phyloP scores from a whole-genome alignment of 2,797 vertebrate species.

The Myoxocephalus aenaeus region DNA sequence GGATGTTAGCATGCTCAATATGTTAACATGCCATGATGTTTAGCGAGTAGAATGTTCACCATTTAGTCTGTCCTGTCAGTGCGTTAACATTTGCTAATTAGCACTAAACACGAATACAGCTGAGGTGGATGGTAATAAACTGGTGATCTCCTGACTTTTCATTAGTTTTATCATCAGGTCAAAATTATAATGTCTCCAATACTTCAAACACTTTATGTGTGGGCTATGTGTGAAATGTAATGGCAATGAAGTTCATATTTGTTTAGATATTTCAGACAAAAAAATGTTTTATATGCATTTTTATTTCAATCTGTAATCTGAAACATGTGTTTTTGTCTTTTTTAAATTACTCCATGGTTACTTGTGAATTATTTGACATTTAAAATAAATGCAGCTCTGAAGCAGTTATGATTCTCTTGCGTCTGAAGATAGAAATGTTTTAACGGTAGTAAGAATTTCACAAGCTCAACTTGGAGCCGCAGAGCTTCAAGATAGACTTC shows the following conservation, averaged over 20 bases:
- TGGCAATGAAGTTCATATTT: background rate
- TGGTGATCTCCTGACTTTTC: background rate
- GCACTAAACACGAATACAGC: background rate
- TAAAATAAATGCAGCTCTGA: background rate
- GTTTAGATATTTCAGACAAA: background rate
- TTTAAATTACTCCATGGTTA: background rate
- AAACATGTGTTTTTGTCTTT: background rate
- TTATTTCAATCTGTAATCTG: background rate
- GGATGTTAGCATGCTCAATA: too few relatives aligned
- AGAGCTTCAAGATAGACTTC: constrained; percentile 29
- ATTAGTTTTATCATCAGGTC: too few relatives aligned
- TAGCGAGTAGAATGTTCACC: too few relatives aligned
- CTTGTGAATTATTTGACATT: background rate
- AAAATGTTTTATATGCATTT: background rate
- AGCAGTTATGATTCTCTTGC: background rate
- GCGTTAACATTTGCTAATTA: background rate
- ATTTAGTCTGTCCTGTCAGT: background rate
- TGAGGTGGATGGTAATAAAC: background rate
- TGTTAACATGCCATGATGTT: too few relatives aligned
- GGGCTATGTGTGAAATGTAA: background rate
- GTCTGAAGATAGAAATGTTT: background rate
- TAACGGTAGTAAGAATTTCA: constrained; percentile 10
- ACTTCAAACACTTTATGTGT: background rate
- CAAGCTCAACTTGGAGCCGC: constrained; percentile 7
- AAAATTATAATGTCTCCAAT: too few relatives aligned